These are phyloP conservation scores for Acipenser ruthenus DNA, from an alignment of 2,797 vertebrate genomes.

Conservation along the genomic window DNA sequence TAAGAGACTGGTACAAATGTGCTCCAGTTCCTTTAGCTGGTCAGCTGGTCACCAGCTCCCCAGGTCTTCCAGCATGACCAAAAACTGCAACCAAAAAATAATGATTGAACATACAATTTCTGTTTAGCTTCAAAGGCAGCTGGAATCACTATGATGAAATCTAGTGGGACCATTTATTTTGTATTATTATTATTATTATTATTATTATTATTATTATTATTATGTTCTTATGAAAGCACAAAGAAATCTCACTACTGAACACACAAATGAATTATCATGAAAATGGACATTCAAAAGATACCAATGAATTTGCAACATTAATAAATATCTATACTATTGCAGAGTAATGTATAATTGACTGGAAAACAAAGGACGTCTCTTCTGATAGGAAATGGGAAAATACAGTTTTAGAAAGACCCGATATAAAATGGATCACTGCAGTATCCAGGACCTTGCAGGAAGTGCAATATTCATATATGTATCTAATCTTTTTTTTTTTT, in stretches of 20 bases:
- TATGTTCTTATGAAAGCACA: slow-evolving; percentile 9
- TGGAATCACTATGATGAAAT: too few species aligned
- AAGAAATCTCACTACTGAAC: slow-evolving; percentile 4
- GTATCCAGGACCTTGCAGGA: background rate
- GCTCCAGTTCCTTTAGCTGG: too few species aligned
- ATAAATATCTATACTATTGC: background rate
- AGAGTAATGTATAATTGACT: background rate
- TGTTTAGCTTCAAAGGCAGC: too few species aligned
- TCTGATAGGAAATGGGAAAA: background rate
- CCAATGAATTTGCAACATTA: background rate
- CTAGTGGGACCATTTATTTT: too few species aligned
- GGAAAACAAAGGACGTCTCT: background rate
- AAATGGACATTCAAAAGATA: background rate
- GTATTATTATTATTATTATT: too few species aligned
- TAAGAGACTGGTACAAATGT: too few species aligned
- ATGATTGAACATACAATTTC: too few species aligned
- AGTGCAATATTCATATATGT: background rate
- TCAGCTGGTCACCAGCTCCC: too few species aligned
- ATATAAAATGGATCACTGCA: background rate
- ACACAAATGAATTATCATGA: background rate
- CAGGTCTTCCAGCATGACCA: too few species aligned
- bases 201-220: background rate
- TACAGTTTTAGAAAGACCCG: slow-evolving; percentile 3
- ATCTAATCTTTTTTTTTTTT: slow-evolving; percentile 5
- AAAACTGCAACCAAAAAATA: too few species aligned